These are phyloP conservation scores for Temnothorax ravouxi DNA, from an alignment of 2,888 invertebrate genomes.

Conservation along the genomic window DNA sequence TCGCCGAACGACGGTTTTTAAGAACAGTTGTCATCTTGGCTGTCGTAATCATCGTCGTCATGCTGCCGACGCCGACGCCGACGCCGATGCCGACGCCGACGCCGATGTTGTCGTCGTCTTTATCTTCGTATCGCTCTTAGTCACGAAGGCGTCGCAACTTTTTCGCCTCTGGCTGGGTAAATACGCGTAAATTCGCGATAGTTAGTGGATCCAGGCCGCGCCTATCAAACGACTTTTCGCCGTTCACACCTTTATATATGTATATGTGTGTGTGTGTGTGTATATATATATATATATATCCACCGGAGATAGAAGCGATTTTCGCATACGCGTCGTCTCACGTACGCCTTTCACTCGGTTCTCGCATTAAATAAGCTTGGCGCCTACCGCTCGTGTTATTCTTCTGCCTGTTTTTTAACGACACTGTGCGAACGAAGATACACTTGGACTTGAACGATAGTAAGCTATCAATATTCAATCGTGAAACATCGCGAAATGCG, in stretches of 20 bases:
- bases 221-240: conserved; percentile 48
- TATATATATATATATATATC: not conserved
- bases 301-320: not conserved
- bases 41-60: conserved; percentile 56
- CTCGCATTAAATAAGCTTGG: conserved; percentile 50
- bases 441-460: not conserved
- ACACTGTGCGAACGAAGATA: not conserved
- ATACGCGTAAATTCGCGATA: conserved; percentile 77
- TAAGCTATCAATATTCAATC: not conserved
- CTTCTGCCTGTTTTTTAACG: not conserved
- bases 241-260: conserved; percentile 59
- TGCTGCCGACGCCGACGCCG: conserved; percentile 73
- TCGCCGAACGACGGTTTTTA: conserved; percentile 54
- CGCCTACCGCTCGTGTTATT: conserved; percentile 46
- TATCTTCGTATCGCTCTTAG: conserved; percentile 58
- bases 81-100: conserved; percentile 65
- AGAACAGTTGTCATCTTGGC: conserved; percentile 44
- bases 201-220: conserved; percentile 72
- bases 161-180: conserved; percentile 71
- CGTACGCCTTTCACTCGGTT: conserved; percentile 51
- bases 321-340: conserved; percentile 32
- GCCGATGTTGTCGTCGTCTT: conserved; percentile 50
- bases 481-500: not conserved
- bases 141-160: conserved; percentile 74
- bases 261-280: not conserved